phyloP scores from a whole-genome alignment of 2,113 vertebrate genomes.

The Catharus minimus region DNA sequence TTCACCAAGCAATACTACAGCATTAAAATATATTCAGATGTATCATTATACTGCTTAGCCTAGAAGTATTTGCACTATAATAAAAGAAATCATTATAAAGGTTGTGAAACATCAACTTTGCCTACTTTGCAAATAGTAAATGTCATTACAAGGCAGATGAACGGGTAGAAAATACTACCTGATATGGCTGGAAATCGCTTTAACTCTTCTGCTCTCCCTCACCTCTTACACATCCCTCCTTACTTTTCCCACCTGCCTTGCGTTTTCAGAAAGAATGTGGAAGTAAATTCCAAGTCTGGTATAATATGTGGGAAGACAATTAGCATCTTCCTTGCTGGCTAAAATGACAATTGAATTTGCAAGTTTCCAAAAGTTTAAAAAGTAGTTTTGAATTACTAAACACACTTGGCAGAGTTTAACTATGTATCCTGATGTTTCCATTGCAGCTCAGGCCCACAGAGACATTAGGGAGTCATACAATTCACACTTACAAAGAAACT shows the following conservation, averaged over 20 bases:
- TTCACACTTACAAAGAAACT: neutral
- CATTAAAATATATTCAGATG: neutral
- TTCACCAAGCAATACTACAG: neutral
- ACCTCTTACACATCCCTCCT: neutral
- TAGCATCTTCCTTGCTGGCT: neutral
- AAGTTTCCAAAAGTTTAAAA: neutral
- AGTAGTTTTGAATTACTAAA: neutral
- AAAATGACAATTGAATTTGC: neutral
- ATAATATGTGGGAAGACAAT: neutral
- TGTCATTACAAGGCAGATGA: neutral
- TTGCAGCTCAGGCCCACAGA: neutral
- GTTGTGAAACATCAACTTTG: neutral
- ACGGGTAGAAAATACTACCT: neutral
- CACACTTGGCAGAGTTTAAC: neutral
- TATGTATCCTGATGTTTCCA: neutral
- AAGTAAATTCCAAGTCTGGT: neutral
- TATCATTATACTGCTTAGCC: neutral
- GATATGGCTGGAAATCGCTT: neutral
- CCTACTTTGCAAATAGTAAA: neutral
- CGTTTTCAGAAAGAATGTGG: neutral
- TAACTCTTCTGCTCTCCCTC: neutral
- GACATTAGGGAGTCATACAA: neutral
- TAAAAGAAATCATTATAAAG: neutral
- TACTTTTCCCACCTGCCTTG: neutral
- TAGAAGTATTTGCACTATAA: neutral